Percentiles rank a stretch among this genome's conserved stretches.
phyloP scores from a whole-genome alignment of 2,888 invertebrate species.

The Acrocera orbiculus region DNA sequence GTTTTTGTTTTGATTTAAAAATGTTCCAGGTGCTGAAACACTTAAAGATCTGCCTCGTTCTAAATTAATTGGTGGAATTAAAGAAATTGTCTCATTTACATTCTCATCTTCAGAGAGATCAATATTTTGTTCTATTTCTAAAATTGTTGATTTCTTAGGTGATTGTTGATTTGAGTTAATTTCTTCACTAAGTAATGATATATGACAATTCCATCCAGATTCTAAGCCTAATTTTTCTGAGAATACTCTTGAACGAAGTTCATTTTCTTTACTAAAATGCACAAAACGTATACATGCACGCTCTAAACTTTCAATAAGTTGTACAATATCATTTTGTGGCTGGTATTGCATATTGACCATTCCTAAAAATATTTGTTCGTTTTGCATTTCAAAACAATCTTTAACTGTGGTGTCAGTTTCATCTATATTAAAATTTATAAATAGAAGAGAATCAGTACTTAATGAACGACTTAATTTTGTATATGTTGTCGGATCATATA shows the following conservation, averaged over 20 bases:
- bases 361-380: slow-evolving; percentile 88
- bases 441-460: slow-evolving; percentile 55
- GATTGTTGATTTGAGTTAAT: slow-evolving; percentile 20
- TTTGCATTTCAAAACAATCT: slow-evolving; percentile 75
- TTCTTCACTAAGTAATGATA: slow-evolving; percentile 64
- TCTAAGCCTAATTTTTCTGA: slow-evolving; percentile 98
- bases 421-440: slow-evolving; percentile 55
- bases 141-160: slow-evolving; percentile 18
- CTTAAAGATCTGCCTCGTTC: slow-evolving; percentile 56
- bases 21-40: slow-evolving; percentile 74
- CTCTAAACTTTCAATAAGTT: slow-evolving; percentile 76
- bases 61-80: slow-evolving; percentile 34
- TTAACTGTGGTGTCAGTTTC: slow-evolving; percentile 61
- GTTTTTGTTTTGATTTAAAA: slow-evolving; percentile 32
- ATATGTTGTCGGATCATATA: slow-evolving; percentile 28
- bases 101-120: no score
- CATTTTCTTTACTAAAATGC: slow-evolving; percentile 96
- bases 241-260: slow-evolving; percentile 78
- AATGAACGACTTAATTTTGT: slow-evolving; percentile 29
- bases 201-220: slow-evolving; percentile 99
- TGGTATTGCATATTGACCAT: slow-evolving; percentile 99
- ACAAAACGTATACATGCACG: slow-evolving; percentile 92
- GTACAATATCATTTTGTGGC: slow-evolving; percentile 81
- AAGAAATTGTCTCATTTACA: slow-evolving; percentile 19
- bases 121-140: neutral